Base-by-base conservation (phyloP, 53 echinoderm and acorn worm species). In the Hippasteria phrygiana region DNA sequence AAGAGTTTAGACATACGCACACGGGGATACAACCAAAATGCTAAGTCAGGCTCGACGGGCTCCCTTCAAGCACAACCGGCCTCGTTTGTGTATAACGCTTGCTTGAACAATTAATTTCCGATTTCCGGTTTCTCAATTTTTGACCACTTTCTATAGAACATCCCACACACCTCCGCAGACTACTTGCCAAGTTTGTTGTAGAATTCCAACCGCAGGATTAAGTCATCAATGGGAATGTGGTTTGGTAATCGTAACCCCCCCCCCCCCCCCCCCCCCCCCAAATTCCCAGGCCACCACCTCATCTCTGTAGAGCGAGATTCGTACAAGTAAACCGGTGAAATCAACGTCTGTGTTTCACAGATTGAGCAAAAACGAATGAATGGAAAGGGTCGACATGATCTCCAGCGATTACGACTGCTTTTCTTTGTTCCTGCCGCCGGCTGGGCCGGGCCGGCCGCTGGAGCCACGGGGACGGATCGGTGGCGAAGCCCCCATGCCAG, bases 101-200 rank as follows among this genome's bases (percentile, higher is more conserved):
- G 1, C n/a, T 26, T 59, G 17, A 22, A 59, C 26, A 59, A 59
- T 59, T 14, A 14, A 59, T 59, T 59, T 59, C 59, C 59, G 59
- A 26, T 59, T 59, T n/a, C n/a, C n/a, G n/a, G n/a, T n/a, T 26
- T 45, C n/a, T 24, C 16, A 59, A 59, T 20, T 59, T 3, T 3
- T 59, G 3, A 24, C 24, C 4, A 22, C 59, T 59, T 22, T 59
- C 59, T 26, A n/a, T 26, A 24, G n/a, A 24, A 59, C 59, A n/a
- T 59, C 27, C 59, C 59, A 59, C 67, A 66, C 67, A 66, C 34
- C 34, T 66, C 26, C 26, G 34, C 67, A 32, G 67, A 66, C 67
- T 66, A 9, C 67, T 66, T 66, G 33, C 67, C n/a, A 26, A 59
- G 67, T 66, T n/a, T 66, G 62, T 35, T 66, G 2, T 66, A 34